Evolutionary conservation across 1,140 invertebrate genomes (phyloP).

Genomic region (Drosophila novamexicana): DNA sequence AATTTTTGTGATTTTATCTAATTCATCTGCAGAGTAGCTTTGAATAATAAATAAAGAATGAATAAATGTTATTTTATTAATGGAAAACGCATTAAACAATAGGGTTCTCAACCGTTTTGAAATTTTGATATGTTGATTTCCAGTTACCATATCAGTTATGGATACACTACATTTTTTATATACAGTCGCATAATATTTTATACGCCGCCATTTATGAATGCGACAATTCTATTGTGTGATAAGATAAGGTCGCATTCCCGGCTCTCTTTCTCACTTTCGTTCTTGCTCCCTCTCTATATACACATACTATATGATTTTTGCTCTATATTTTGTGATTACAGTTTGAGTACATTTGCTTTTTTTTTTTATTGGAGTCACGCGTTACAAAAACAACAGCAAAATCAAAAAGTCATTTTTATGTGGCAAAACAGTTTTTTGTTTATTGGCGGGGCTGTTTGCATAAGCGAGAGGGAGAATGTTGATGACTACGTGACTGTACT

Average conservation of each 20-base stretch:
- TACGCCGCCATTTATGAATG: slow-evolving; percentile 75
- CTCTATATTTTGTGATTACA: slow-evolving; percentile 74
- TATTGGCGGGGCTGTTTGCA: slow-evolving; percentile 58
- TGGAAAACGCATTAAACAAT: too few species aligned
- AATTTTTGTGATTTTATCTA: too few species aligned
- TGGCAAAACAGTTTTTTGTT: slow-evolving; percentile 68
- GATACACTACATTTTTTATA: slow-evolving; percentile 7
- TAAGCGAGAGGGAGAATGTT: background rate
- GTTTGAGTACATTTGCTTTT: slow-evolving; percentile 48
- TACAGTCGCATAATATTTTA: slow-evolving; percentile 44
- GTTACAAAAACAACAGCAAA: slow-evolving; percentile 62
- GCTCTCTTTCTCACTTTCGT: slow-evolving; percentile 11
- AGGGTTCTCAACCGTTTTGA: background rate
- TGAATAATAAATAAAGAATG: too few species aligned
- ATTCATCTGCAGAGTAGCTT: too few species aligned
- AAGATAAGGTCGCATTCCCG: slow-evolving; percentile 61
- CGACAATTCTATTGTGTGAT: slow-evolving; percentile 66
- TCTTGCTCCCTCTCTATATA: slow-evolving; percentile 6
- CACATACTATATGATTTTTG: slow-evolving; percentile 66
- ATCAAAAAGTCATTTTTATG: slow-evolving; percentile 70
- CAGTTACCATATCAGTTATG: slow-evolving; percentile 6
- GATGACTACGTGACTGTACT: slow-evolving; percentile 76
- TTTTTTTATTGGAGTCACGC: slow-evolving; percentile 77
- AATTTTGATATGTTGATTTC: slow-evolving; percentile 2
- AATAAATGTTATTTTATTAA: too few species aligned